Evolutionary conservation across 1,140 invertebrate species (phyloP), one percentile per base, ranked within the genome.

Genomic region (Meloidogyne chitwoodi): DNA sequence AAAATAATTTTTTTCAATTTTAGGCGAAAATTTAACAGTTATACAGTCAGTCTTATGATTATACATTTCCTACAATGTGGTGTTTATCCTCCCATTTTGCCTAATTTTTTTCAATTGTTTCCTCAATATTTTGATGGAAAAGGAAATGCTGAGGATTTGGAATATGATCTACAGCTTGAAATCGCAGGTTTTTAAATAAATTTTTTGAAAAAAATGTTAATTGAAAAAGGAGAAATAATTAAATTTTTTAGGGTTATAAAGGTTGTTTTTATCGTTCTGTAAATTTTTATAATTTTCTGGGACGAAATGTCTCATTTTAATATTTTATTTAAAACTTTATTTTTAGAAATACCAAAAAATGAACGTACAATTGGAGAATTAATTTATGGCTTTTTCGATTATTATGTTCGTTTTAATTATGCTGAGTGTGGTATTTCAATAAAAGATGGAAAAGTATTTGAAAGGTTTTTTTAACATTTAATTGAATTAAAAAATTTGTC

Each of bases 1-100:
- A 22, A 41, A 74, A 31, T 61, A 77, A 19, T n/a, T 2, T 11
- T 62, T 1, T n/a, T n/a, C 27, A 22, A n/a, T 79, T 63, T 64
- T 68, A 77, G 72, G 5, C 34, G 70, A 19, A 73, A 63, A 31
- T 26, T 73, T 61, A 73, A 73, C 56, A 73, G 70, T 73, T 83
- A 83, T 31, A 77, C 94, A n/a, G 89, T 96, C 68, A 92, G 92
- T 12, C 90, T 98, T 41, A 96, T 98, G 94, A 92, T 97, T 31
- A 92, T 98, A 79, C 93, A 98, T 89, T 98, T 93, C 89, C 90
- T 99, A 75, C 96, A 98, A 89, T 93, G 93, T 92, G 90, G 91
- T 91, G 91, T 85, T 56, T 12, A 68, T 26, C 85, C 85, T 1
- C 86, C 85, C 0, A 77, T 86, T n/a, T 66, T 86, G 24, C 85